phyloP scores from a whole-genome alignment of 2,888 invertebrate species.

The Polyommatus iphigenia region DNA sequence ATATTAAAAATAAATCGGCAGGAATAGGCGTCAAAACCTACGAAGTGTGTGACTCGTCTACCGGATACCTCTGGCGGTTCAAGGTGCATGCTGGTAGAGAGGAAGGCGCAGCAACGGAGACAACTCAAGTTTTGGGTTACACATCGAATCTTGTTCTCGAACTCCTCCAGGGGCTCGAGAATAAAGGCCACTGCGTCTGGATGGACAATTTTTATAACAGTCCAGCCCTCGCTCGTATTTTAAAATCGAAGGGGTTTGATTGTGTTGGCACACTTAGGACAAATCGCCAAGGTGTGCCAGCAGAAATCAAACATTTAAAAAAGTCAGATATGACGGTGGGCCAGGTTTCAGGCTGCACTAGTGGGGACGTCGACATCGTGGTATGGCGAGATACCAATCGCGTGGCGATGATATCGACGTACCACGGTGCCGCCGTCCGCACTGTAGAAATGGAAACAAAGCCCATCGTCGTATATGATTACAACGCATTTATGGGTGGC shows the following conservation, averaged over 20 bases:
- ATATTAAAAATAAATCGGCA: too few relatives aligned
- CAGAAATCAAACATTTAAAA: conserved; percentile 4
- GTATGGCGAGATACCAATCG: too few relatives aligned
- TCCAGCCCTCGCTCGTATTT: conserved; percentile 17
- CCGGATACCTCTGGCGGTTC: not conserved
- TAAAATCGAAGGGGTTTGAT: conserved; percentile 10
- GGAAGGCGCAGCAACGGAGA: not conserved
- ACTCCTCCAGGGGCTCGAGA: not conserved
- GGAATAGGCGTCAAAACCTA: too few relatives aligned
- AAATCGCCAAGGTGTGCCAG: conserved; percentile 21
- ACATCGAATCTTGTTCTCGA: not conserved
- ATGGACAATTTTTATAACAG: conserved; percentile 24
- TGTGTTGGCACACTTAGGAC: conserved; percentile 5
- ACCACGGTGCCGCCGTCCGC: too few relatives aligned
- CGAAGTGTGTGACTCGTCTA: not conserved
- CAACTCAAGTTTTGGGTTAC: not conserved
- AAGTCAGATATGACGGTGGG: conserved; percentile 9
- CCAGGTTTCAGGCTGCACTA: not conserved
- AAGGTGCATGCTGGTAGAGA: conserved; percentile 23
- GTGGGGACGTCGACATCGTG: conserved; percentile 18
- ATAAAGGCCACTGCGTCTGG: not conserved
- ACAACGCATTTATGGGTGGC: not conserved
- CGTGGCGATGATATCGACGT: too few relatives aligned
- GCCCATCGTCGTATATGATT: conserved; percentile 11
- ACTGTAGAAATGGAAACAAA: not conserved